Evolutionary conservation across 2,113 vertebrate species (phyloP).

Genomic region (Rhombomys opimus): DNA sequence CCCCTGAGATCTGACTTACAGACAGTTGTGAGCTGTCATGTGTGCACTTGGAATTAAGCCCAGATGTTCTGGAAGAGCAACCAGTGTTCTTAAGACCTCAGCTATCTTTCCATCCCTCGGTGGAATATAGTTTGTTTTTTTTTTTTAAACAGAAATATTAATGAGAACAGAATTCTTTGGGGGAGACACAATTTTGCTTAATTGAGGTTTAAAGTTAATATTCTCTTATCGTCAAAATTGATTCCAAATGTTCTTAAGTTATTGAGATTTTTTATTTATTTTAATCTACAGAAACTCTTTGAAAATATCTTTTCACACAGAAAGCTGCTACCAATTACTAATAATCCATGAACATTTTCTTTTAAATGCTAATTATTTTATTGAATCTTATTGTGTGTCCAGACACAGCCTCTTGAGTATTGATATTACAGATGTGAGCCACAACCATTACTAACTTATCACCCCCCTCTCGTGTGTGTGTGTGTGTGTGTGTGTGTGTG

Average conservation of each 20-base stretch:
- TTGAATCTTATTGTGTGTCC: not conserved
- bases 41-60: not conserved
- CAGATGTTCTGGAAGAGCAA: not conserved
- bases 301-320: slow-evolving; percentile 48
- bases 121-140: not conserved
- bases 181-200: slow-evolving; percentile 54
- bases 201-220: slow-evolving; percentile 39
- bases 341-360: slow-evolving; percentile 10
- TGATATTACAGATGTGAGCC: too few relatives aligned
- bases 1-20: not conserved
- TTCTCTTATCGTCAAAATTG: slow-evolving; percentile 20
- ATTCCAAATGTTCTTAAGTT: slow-evolving; percentile 48
- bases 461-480: not conserved
- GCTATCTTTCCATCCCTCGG: not conserved
- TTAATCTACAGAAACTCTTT: slow-evolving; percentile 50
- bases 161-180: slow-evolving; percentile 53
- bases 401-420: too few relatives aligned
- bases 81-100: not conserved
- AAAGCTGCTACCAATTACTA: not conserved
- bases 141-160: slow-evolving; percentile 29
- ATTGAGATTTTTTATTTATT: slow-evolving; percentile 56
- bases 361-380: not conserved
- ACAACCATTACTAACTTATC: too few relatives aligned
- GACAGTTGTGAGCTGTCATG: not conserved
- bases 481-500: not conserved